Evolutionary conservation across 2,888 invertebrate genomes (phyloP).

Genomic region (Melieria picta): DNA sequence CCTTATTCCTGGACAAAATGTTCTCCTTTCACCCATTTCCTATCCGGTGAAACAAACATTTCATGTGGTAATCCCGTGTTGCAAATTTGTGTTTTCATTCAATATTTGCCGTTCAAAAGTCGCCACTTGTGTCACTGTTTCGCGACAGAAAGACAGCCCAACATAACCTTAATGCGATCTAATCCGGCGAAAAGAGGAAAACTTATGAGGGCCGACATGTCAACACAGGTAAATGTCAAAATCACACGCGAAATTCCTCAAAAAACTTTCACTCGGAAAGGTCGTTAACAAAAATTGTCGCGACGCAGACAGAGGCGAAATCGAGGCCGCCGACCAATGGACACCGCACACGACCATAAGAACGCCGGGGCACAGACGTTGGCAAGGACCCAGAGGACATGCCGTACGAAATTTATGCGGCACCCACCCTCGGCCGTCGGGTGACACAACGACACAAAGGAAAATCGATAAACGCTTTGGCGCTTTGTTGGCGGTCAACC

Average conservation of each 20-base stretch:
- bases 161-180: constrained; percentile 1
- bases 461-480: constrained; percentile 12
- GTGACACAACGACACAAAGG: not conserved
- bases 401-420: too few species aligned
- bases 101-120: too few species aligned
- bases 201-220: constrained; percentile 59
- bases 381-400: not conserved
- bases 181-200: constrained; percentile 38
- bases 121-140: too few species aligned
- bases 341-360: too few species aligned
- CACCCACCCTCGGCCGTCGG: too few species aligned
- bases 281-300: constrained; percentile 48
- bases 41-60: too few species aligned
- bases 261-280: constrained; percentile 58
- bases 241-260: constrained; percentile 58
- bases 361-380: not conserved
- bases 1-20: too few species aligned
- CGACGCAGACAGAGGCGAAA: constrained; percentile 25
- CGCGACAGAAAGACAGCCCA: constrained; percentile 8
- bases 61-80: too few species aligned
- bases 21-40: too few species aligned
- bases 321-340: not conserved
- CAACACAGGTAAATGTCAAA: constrained; percentile 62
- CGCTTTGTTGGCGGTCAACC: not conserved
- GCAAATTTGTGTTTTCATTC: too few species aligned